Percentiles rank a stretch among this genome's conserved stretches.
These are phyloP conservation scores for Temnothorax nylanderi DNA, from an alignment of 1,140 invertebrate species.

Conservation along the genomic window DNA sequence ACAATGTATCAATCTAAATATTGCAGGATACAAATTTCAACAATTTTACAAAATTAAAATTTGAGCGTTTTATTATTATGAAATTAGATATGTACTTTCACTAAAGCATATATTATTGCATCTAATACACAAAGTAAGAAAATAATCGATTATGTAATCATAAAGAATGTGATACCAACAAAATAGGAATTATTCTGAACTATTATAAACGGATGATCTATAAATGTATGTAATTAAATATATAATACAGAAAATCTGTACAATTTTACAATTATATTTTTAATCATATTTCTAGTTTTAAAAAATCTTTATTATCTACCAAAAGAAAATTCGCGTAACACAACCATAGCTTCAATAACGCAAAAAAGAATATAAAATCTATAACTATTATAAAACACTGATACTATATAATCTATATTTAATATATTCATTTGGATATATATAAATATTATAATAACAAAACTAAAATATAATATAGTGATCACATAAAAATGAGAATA, in stretches of 20 bases:
- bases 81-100: conserved; percentile 40
- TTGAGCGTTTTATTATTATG: conserved; percentile 23
- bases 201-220: neutral
- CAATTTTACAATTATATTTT: conserved; percentile 39
- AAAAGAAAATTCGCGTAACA: conserved; percentile 15
- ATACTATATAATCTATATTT: conserved; percentile 26
- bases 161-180: conserved; percentile 9
- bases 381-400: conserved; percentile 9
- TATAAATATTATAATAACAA: conserved; percentile 41
- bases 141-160: conserved; percentile 35
- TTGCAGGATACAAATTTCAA: conserved; percentile 12
- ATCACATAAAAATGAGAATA: conserved; percentile 55
- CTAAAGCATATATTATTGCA: conserved; percentile 3
- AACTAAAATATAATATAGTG: conserved; percentile 17
- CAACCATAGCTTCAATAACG: conserved; percentile 28
- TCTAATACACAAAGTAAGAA: conserved; percentile 11
- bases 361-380: conserved; percentile 38
- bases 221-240: conserved; percentile 30
- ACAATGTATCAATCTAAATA: conserved; percentile 19
- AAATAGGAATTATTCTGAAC: conserved; percentile 1
- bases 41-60: neutral
- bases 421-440: conserved; percentile 19
- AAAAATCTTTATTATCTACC: conserved; percentile 22
- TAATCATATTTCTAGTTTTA: conserved; percentile 7
- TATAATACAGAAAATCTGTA: conserved; percentile 46